Percentiles rank a stretch among this genome's conserved stretches.
These are phyloP conservation scores for Sarcophilus harrisii DNA, from an alignment of 2,797 vertebrate species.

Conservation along the genomic window DNA sequence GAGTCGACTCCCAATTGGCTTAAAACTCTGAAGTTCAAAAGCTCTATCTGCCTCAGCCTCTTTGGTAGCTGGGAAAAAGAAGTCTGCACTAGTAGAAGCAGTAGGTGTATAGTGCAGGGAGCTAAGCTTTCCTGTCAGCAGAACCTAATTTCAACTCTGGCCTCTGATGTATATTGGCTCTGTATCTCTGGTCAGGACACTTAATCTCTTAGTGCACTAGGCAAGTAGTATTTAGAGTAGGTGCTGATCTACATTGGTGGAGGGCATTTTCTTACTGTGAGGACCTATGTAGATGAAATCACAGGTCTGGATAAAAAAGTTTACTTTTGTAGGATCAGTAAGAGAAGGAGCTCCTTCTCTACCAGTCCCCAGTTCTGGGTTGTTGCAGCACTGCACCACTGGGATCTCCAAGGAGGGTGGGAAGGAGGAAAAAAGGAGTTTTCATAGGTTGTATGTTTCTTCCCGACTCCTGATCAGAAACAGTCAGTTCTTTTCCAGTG, in stretches of 20 bases:
- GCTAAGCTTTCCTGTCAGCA: background rate
- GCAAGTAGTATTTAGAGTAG: background rate
- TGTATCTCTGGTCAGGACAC: background rate
- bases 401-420: background rate
- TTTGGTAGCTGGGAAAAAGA: background rate
- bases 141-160: background rate
- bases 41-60: background rate
- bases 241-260: background rate
- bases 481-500: background rate
- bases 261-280: background rate
- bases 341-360: background rate
- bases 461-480: background rate
- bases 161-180: background rate
- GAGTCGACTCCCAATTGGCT: background rate
- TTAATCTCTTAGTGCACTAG: background rate
- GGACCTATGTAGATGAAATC: background rate
- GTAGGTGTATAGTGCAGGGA: background rate
- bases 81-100: accelerated
- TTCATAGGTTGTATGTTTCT: background rate
- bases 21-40: background rate
- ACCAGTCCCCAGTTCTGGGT: background rate
- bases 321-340: background rate
- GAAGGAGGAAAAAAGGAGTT: background rate
- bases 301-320: background rate
- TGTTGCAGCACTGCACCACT: background rate